Evolutionary conservation across 2,888 invertebrate species (phyloP), one percentile per base, ranked within the genome.

Genomic region (Drosophila ustulata): DNA sequence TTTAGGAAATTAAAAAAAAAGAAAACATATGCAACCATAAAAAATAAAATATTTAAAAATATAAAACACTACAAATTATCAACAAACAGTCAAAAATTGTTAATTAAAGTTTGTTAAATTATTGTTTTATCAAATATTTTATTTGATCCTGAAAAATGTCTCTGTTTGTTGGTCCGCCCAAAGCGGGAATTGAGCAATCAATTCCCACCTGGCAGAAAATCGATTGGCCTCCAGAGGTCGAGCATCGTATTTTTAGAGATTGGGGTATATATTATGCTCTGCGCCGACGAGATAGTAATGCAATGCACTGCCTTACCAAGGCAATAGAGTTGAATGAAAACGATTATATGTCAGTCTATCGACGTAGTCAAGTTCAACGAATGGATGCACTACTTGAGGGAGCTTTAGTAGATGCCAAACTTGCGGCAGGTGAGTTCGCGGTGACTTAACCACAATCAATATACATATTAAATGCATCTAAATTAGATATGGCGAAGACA

Each of bases 211-310:
- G 56, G 56, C 1, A 13, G 25, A 56, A 46, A 9, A 79, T 91
- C n/a, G 88, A 89, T 11, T 89, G 90, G 82, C 80, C 75, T 3
- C 78, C 82, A 0, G 90, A 92, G 46, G 77, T 89, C 5, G 80
- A 89, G n/a, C 91, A 91, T 63, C 55, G 84, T 5, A 89, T 92
- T 11, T 92, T 90, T 23, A 80, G 89, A 6, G 91, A 91, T 39
- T 91, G 91, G 92, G 91, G 92, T 0, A 72, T 79, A 1, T 91
- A 90, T 62, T 92, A 90, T 52, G 88, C 89, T 0, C 83, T 74
- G 8, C 85, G 89, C 7, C 90, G 91, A 3, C 81, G 89, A n/a
- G 73, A 90, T 56, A 88, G 85, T 30, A 83, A 85, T n/a, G 91
- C 91, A 0, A 64, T 88, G 2, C 65, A 89, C 6, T 92, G 91